A percentile compares a stretch with the other conserved stretches of the same genome.
These are phyloP conservation scores for Galleria mellonella DNA, from an alignment of 1,140 invertebrate species.

Conservation along the genomic window DNA sequence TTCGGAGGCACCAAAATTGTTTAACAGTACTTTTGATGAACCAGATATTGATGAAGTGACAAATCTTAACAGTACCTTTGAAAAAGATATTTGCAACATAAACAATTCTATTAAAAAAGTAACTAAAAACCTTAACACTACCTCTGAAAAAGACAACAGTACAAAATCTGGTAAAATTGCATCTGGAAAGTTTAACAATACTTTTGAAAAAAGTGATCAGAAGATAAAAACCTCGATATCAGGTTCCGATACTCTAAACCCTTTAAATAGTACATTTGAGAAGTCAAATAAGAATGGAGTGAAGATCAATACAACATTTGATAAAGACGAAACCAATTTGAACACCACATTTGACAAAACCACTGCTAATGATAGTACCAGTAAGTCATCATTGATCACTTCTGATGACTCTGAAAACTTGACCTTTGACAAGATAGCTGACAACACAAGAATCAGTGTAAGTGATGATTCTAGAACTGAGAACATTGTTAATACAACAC, in stretches of 20 bases:
- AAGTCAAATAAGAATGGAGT: neutral
- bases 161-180: neutral
- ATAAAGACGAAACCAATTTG: constrained; percentile 6
- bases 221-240: too few species aligned
- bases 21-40: constrained; percentile 5
- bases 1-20: neutral
- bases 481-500: constrained; percentile 41
- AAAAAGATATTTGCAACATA: too few species aligned
- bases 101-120: too few species aligned
- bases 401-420: constrained; percentile 29
- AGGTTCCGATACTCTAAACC: constrained; percentile 6
- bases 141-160: neutral
- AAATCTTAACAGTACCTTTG: too few species aligned
- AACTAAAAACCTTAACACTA: neutral
- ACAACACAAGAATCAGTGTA: constrained; percentile 42
- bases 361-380: constrained; percentile 8
- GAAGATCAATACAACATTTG: constrained; percentile 12
- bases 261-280: constrained; percentile 9
- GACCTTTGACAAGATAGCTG: constrained; percentile 28
- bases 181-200: constrained; percentile 2
- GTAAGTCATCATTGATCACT: constrained; percentile 34
- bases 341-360: constrained; percentile 19
- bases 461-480: constrained; percentile 47
- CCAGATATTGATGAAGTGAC: neutral
- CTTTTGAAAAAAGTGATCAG: constrained; percentile 7